Evolutionary conservation across 1,140 invertebrate species (phyloP).

Genomic region (Drosophila watanabei): DNA sequence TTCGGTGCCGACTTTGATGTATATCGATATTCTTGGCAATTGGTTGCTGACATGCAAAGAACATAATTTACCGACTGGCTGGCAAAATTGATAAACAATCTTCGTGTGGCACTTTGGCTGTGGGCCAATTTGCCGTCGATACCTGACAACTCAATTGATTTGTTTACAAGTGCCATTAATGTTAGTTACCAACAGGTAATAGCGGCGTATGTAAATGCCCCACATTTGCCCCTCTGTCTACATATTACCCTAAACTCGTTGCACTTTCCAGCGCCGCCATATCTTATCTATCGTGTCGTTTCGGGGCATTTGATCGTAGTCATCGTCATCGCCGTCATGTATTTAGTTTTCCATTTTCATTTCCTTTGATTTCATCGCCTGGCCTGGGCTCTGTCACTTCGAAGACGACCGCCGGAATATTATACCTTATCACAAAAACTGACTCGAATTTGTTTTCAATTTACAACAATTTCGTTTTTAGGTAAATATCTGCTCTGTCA

Average conservation of each 20-base stretch:
- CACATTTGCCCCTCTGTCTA: constrained; percentile 18
- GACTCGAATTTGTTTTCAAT: constrained; percentile 84
- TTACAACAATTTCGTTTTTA: constrained; percentile 81
- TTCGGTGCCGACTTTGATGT: constrained; percentile 50
- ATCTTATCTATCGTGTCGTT: constrained; percentile 65
- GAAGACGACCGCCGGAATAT: constrained; percentile 9
- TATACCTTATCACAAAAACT: constrained; percentile 50
- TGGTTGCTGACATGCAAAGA: constrained; percentile 83
- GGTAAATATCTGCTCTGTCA: constrained; percentile 68
- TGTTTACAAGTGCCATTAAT: constrained; percentile 82
- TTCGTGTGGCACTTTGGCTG: constrained; percentile 66
- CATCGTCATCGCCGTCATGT: constrained; percentile 30
- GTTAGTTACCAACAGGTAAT: constrained; percentile 48
- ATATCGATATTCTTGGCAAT: constrained; percentile 61
- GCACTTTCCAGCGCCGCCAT: constrained; percentile 52
- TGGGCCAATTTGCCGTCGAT: constrained; percentile 74
- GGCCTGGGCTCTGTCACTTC: constrained; percentile 22
- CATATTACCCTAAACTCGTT: constrained; percentile 58
- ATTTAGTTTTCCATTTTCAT: constrained; percentile 69
- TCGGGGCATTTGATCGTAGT: constrained; percentile 64
- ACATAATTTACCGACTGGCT: constrained; percentile 71
- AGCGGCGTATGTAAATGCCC: constrained; percentile 65
- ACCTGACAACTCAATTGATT: constrained; percentile 67
- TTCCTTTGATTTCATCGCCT: constrained; percentile 75
- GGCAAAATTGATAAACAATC: constrained; percentile 75